Conservation (phyloP, 1,140 invertebrate species). For the Neoseiulus cucumeris region DNA sequence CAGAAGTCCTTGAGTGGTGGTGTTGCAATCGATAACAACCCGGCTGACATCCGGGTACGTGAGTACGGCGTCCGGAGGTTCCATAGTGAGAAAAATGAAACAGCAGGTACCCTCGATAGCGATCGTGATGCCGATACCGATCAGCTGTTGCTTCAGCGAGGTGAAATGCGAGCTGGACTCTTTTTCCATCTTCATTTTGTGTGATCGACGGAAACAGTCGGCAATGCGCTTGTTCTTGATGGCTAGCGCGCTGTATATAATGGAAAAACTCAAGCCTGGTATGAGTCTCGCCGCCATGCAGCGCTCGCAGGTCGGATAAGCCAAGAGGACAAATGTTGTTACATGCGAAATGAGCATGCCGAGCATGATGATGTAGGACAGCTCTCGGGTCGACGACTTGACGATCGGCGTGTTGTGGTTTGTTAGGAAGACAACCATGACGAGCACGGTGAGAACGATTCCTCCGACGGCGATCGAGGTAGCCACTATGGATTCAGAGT, state of each 20-base stretch:
- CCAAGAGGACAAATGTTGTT: conserved; percentile 45
- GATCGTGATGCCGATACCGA: conserved; percentile 47
- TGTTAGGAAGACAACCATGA: conserved; percentile 38
- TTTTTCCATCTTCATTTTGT: conserved; percentile 53
- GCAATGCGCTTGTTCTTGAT: conserved; percentile 72
- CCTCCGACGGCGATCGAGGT: conserved; percentile 39
- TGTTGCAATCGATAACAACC: conserved; percentile 46
- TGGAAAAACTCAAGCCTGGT: conserved; percentile 53
- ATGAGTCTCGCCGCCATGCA: conserved; percentile 47
- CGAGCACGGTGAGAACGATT: conserved; percentile 38
- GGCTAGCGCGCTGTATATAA: conserved; percentile 59
- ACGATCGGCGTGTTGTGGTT: conserved; percentile 48
- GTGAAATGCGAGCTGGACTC: conserved; percentile 43
- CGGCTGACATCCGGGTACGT: conserved; percentile 34
- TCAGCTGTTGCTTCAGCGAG: conserved; percentile 42
- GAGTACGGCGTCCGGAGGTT: conserved; percentile 41
- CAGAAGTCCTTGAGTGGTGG: conserved; percentile 39
- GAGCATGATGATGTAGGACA: conserved; percentile 45
- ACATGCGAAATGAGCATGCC: conserved; percentile 37
- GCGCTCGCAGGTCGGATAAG: conserved; percentile 41
- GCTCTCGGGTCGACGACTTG: conserved; percentile 42
- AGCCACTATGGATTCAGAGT: conserved; percentile 38
- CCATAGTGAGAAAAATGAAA: conserved; percentile 32
- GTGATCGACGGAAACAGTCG: conserved; percentile 55
- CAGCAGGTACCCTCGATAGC: conserved; percentile 42